Conservation (phyloP, 2,113 vertebrate species). For the Microcebus tavaratra region DNA sequence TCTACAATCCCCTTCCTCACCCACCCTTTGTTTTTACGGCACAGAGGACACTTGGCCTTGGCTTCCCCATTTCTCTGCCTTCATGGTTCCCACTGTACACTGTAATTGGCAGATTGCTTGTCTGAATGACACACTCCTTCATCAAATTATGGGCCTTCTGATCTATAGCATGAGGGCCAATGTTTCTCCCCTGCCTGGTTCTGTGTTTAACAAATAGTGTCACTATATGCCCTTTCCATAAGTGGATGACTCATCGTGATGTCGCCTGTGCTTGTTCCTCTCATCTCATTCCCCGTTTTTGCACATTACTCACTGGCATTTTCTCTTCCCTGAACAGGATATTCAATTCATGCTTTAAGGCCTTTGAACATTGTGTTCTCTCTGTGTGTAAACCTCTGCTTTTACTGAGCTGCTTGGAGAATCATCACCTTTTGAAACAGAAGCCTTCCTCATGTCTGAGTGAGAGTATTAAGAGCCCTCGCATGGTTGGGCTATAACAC, state of each 20-base stretch:
- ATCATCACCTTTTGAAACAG: background rate
- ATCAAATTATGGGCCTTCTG: background rate
- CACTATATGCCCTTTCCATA: rapidly evolving
- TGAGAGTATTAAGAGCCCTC: background rate
- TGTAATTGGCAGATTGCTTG: background rate
- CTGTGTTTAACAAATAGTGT: background rate
- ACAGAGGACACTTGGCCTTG: background rate
- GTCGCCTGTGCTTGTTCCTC: rapidly evolving
- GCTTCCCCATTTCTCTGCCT: rapidly evolving
- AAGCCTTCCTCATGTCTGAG: background rate
- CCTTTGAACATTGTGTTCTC: background rate
- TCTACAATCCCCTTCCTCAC: rapidly evolving
- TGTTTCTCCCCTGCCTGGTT: rapidly evolving
- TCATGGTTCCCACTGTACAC: background rate
- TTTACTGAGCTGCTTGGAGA: background rate
- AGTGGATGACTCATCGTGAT: background rate
- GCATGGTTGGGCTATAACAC: background rate
- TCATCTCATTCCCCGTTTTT: background rate
- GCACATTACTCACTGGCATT: background rate
- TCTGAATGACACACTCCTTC: background rate
- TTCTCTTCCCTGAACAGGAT: background rate
- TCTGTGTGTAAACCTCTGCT: background rate
- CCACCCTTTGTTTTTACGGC: rapidly evolving
- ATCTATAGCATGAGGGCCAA: rapidly evolving
- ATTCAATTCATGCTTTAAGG: background rate